These are phyloP conservation scores for Triplophysa tibetana DNA, from an alignment of 2,113 vertebrate genomes.

Conservation along the genomic window DNA sequence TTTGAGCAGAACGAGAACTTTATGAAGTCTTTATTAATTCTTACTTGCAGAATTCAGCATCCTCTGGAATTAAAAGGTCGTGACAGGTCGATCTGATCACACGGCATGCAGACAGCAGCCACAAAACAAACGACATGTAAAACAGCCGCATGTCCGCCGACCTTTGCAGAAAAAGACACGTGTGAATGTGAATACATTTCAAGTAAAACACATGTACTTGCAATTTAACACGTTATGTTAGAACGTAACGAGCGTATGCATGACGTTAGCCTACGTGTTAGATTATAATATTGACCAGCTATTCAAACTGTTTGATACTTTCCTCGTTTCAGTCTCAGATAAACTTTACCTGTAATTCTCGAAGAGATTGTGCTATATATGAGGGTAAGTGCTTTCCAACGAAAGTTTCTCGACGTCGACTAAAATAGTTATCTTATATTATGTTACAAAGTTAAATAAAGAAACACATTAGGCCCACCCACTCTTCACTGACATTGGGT, in stretches of 20 bases:
- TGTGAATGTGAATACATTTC: neutral
- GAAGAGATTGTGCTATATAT: neutral
- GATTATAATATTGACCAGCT: neutral
- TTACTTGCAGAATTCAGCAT: constrained; percentile 59
- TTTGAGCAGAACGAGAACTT: too few relatives aligned
- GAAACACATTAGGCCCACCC: constrained; percentile 30
- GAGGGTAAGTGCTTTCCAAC: neutral
- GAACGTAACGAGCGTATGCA: neutral
- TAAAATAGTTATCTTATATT: constrained; percentile 2
- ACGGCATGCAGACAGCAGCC: constrained; percentile 1
- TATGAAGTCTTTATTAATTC: neutral
- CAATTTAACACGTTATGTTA: neutral
- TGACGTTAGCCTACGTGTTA: neutral
- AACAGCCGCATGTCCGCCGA: constrained; percentile 35
- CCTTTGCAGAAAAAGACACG: neutral
- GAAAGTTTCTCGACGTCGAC: neutral
- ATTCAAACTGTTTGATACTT: neutral
- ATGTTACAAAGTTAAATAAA: constrained; percentile 45
- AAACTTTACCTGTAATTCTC: neutral
- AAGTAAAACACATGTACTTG: neutral
- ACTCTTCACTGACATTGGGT: constrained; percentile 3
- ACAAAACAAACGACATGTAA: constrained; percentile 18
- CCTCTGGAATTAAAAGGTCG: constrained; percentile 32
- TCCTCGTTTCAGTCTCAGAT: neutral
- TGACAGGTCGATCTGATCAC: neutral